Conservation (phyloP, 1,140 invertebrate species). For the Metopolophium dirhodum region DNA sequence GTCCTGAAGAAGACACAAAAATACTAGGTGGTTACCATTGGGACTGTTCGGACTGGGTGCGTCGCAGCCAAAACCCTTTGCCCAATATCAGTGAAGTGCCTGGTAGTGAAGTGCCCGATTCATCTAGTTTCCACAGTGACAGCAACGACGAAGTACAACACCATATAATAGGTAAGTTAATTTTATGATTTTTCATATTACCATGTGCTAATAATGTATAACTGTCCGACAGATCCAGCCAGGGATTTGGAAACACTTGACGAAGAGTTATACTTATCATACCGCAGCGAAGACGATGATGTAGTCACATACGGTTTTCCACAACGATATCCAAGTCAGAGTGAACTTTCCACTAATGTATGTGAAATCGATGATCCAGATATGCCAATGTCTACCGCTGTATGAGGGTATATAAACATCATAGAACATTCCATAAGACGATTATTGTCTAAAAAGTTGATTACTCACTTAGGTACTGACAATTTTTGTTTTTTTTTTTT, state of each 20-base stretch:
- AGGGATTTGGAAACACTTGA: slow-evolving; percentile 73
- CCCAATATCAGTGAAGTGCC: slow-evolving; percentile 92
- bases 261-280: slow-evolving; percentile 82
- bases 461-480: not conserved
- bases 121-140: slow-evolving; percentile 86
- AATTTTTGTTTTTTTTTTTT: slow-evolving; percentile 1
- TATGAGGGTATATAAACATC: not conserved
- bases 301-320: slow-evolving; percentile 75
- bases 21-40: slow-evolving; percentile 81
- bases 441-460: not conserved
- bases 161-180: slow-evolving; percentile 48
- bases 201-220: not conserved
- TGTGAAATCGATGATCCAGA: slow-evolving; percentile 95
- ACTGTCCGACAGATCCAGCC: slow-evolving; percentile 66
- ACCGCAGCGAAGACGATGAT: slow-evolving; percentile 74
- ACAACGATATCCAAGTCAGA: slow-evolving; percentile 69
- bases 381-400: slow-evolving; percentile 54
- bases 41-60: slow-evolving; percentile 95
- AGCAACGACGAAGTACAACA: slow-evolving; percentile 78
- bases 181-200: not conserved
- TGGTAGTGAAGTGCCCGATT: slow-evolving; percentile 88
- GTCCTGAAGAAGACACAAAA: slow-evolving; percentile 55
- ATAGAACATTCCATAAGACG: slow-evolving; percentile 46
- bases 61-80: slow-evolving; percentile 79
- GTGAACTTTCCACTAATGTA: slow-evolving; percentile 84